Base-by-base conservation (phyloP, 2,113 vertebrate species). In the Malurus melanocephalus region DNA sequence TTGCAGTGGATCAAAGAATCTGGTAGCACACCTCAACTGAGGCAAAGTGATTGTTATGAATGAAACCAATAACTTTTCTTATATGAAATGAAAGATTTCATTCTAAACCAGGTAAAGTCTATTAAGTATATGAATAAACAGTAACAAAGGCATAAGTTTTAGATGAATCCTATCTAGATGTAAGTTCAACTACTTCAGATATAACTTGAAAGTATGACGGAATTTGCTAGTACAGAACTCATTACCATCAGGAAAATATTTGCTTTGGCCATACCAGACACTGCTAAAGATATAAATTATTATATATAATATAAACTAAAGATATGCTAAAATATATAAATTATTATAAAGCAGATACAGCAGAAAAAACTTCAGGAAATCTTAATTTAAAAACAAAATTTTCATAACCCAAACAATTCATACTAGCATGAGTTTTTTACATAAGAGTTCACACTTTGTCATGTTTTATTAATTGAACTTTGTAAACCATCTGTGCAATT, bases 381-480 rank as follows among this genome's bases (percentile, higher is more conserved):
- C 59, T 71, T 82, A 49, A 80, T 83, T 91, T 90, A 76, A 71
- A 85, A 94, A 27, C 49, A 67, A 78, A 85, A 53, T 23, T 81
- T 77, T 81, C 40, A 46, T 76, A 84, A 80, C 24, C 18, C 40
- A 78, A 87, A 91, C 48, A 92, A 64, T 85, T 81, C 35, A 74
- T 53, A 80, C 26, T 66, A 83, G n/a, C 20, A 33, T 69, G 64
- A 89, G 85, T 80, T 75, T 61, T 83, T 83, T 88, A 38, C 20
- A 49, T 85, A 84, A 88, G 42, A 90, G 11, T 85, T 90, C 16
- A 5, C 72, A 80, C 61, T 86, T 92, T 73, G 68, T 84, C 78
- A 79, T 85, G 67, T 91, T 92, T 94, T 92, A 90, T 87, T 95
- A 92, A 93, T 94, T 92, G 80, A 85, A 66, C 16, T 77, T 94